Evolutionary conservation across 2,113 vertebrate genomes (phyloP).

Genomic region (Girardinichthys multiradiatus): DNA sequence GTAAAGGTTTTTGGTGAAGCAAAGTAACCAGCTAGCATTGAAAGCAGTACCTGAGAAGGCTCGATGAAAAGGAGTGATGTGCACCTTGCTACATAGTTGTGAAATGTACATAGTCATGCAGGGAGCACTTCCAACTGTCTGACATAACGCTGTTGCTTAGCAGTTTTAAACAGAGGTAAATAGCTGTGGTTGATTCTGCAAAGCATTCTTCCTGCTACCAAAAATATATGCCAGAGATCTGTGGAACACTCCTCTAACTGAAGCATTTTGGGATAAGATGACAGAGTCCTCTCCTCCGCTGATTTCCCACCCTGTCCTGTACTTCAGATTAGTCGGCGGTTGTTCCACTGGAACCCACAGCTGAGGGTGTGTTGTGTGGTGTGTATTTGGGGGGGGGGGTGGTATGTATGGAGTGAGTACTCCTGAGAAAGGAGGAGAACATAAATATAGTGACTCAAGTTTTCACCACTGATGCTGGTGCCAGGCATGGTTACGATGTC

Average conservation of each 20-base stretch:
- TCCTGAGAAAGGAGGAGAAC: constrained; percentile 52
- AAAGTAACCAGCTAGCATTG: too few species aligned
- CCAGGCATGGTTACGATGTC: constrained; percentile 53
- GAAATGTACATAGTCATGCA: constrained; percentile 27
- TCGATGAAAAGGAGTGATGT: background rate
- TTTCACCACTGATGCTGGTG: constrained; percentile 62
- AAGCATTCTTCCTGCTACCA: constrained; percentile 7
- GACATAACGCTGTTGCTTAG: constrained; percentile 73
- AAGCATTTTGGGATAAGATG: constrained; percentile 28
- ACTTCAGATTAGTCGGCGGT: constrained; percentile 46
- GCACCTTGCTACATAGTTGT: constrained; percentile 28
- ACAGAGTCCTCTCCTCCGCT: constrained; percentile 34
- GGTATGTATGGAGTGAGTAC: constrained; percentile 32
- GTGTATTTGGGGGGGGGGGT: background rate
- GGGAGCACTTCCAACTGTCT: constrained; percentile 7
- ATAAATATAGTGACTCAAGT: constrained; percentile 69
- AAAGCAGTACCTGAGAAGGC: too few species aligned
- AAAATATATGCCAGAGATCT: constrained; percentile 41
- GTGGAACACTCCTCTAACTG: constrained; percentile 17
- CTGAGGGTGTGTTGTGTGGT: too few species aligned
- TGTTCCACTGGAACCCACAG: constrained; percentile 62
- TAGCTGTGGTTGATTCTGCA: constrained; percentile 27
- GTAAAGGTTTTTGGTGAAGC: too few species aligned
- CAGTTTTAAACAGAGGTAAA: constrained; percentile 67
- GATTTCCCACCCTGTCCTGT: constrained; percentile 19